phyloP scores from a whole-genome alignment of 1,140 invertebrate species.

The Drosophila repletoides region DNA sequence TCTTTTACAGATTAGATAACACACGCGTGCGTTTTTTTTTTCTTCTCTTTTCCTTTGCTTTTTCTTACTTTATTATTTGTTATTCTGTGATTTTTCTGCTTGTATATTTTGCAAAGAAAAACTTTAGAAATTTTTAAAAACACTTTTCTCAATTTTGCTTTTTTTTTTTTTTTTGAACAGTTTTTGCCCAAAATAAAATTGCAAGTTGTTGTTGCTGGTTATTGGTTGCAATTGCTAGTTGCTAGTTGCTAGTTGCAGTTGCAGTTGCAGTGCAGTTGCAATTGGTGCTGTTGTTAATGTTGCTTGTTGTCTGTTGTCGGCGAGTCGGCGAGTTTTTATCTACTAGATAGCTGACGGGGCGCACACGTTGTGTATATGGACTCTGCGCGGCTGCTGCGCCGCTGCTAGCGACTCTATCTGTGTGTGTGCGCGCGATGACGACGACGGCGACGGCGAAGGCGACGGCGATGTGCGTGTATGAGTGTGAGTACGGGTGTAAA shows the following conservation, averaged over 20 bases:
- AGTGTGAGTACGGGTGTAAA: neutral
- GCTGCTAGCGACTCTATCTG: constrained; percentile 12
- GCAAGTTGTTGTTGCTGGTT: constrained; percentile 11
- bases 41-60: constrained; percentile 19
- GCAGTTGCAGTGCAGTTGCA: constrained; percentile 10
- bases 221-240: neutral
- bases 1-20: constrained; percentile 71
- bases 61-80: constrained; percentile 19
- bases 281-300: constrained; percentile 15
- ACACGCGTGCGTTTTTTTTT: constrained; percentile 58
- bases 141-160: constrained; percentile 1
- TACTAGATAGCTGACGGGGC: constrained; percentile 71
- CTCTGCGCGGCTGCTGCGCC: constrained; percentile 49
- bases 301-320: constrained; percentile 52
- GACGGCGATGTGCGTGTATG: constrained; percentile 1
- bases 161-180: neutral
- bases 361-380: constrained; percentile 63
- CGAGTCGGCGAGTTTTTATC: constrained; percentile 76
- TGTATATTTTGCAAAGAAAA: constrained; percentile 5
- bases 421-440: neutral
- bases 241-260: constrained; percentile 7
- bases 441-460: too few relatives aligned
- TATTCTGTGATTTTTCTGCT: neutral
- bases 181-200: constrained; percentile 4
- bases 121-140: constrained; percentile 1